Percentiles rank a stretch among this genome's conserved stretches.
Conservation (phyloP, 2,888 invertebrate species). For the Leptinotarsa rubiginosa region DNA sequence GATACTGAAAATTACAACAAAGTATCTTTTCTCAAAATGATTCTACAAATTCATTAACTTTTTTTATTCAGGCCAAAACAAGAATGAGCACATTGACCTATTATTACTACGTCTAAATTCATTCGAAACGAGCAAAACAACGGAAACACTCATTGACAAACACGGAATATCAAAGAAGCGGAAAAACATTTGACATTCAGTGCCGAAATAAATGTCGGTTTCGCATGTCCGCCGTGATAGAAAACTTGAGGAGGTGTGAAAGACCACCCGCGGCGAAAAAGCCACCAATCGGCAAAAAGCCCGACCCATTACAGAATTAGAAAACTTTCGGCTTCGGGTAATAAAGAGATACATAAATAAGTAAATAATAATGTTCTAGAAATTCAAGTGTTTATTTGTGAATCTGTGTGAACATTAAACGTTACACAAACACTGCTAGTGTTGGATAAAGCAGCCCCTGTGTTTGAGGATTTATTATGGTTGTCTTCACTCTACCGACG, state of each 20-base stretch:
- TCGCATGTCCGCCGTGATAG: constrained; percentile 51
- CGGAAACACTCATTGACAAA: neutral
- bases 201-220: constrained; percentile 45
- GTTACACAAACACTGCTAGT: constrained; percentile 56
- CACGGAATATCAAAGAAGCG: neutral
- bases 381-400: constrained; percentile 66
- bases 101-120: neutral
- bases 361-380: constrained; percentile 66
- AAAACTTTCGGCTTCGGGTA: constrained; percentile 60
- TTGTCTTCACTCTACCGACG: constrained; percentile 17
- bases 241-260: constrained; percentile 55
- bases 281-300: constrained; percentile 53
- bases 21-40: too few relatives aligned
- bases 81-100: neutral
- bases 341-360: constrained; percentile 64
- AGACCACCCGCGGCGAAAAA: constrained; percentile 47
- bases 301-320: constrained; percentile 60
- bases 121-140: neutral
- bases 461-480: constrained; percentile 29
- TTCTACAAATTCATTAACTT: too few relatives aligned
- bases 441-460: constrained; percentile 41
- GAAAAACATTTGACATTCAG: constrained; percentile 6
- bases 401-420: constrained; percentile 63
- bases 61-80: too few relatives aligned
- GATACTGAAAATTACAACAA: too few relatives aligned